Evolutionary conservation across 2,888 invertebrate genomes (phyloP), one percentile per base, ranked within the genome.

Genomic region (Tenodera sinensis): DNA sequence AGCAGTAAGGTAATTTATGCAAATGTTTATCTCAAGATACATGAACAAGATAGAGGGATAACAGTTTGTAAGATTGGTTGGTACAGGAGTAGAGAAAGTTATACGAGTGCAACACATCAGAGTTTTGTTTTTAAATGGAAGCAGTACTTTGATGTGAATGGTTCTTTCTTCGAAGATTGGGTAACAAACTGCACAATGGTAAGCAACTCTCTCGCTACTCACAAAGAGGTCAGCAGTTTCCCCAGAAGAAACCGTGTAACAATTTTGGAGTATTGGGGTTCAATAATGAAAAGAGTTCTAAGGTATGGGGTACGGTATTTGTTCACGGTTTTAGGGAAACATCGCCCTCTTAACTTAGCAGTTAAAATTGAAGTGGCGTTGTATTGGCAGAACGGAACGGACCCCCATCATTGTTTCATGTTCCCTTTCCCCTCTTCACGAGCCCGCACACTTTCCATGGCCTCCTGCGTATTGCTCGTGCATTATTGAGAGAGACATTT

Each of bases 401-500:
- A 28, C 84, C 47, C 42, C 47, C 85, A 84, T 84, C 84, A 84
- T 84, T 84, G 84, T 84, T 84, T 84, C 84, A 84, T 84, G 84
- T 84, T 71, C 84, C 47, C 30, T 84, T 7, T 84, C 28, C 83
- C 83, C 47, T 47, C 30, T 27, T 47, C 84, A 47, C 83, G 83
- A 27, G 34, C 84, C 30, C 34, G 42, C 84, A 47, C 83, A 28
- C 28, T 28, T 83, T 27, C 83, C 28, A 83, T 34, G 84, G 87
- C 34, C 87, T 87, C 87, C 82, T 87, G 87, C 34, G 82, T 87
- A 87, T 87, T 85, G n/a, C 14, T 30, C 84, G 30, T 90, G 90
- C 89, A 90, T 90, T 90, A 89, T 89, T 88, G 88, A 89, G 86
- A 87, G 89, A 88, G 89, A 89, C 90, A 90, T 90, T 90, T 90